These are phyloP conservation scores for Chydorus sphaericus DNA, from an alignment of 2,888 invertebrate genomes.

Conservation along the genomic window DNA sequence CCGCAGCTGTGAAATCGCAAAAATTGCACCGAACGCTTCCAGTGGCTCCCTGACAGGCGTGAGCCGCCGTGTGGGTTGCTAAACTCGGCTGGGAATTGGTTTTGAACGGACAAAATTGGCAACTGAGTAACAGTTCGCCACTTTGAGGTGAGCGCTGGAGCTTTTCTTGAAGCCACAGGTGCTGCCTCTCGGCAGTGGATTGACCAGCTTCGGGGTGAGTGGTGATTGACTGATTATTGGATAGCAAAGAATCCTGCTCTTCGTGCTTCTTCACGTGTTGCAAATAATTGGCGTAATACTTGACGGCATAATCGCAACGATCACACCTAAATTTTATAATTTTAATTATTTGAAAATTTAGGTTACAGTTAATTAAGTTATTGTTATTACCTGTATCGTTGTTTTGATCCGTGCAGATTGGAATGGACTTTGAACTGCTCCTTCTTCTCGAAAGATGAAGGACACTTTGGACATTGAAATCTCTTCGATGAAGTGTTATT, in stretches of 20 bases:
- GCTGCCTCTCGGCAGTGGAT: slow-evolving; percentile 37
- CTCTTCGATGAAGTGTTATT: slow-evolving; percentile 26
- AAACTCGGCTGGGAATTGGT: slow-evolving; percentile 55
- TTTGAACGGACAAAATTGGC: slow-evolving; percentile 65
- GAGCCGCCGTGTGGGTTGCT: slow-evolving; percentile 58
- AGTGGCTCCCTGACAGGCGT: slow-evolving; percentile 42
- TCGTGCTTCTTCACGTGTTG: slow-evolving; percentile 70
- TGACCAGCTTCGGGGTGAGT: slow-evolving; percentile 24
- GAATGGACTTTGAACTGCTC: slow-evolving; percentile 71
- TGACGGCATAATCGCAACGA: slow-evolving; percentile 73
- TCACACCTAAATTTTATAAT: too few species aligned
- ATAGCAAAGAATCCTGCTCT: slow-evolving; percentile 44
- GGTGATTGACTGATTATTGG: slow-evolving; percentile 49
- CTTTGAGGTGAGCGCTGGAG: slow-evolving; percentile 21
- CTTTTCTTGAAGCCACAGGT: slow-evolving; percentile 18
- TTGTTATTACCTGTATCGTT: slow-evolving; percentile 65
- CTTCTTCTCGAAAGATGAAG: slow-evolving; percentile 71
- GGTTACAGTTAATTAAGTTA: too few species aligned
- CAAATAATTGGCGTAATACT: slow-evolving; percentile 59
- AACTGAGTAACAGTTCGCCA: slow-evolving; percentile 36
- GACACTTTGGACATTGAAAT: slow-evolving; percentile 71
- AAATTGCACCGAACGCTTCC: slow-evolving; percentile 56
- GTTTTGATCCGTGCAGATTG: slow-evolving; percentile 65
- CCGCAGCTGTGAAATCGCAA: slow-evolving; percentile 65
- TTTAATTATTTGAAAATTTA: too few species aligned